These are phyloP conservation scores for Bambusicola thoracicus DNA, from an alignment of 2,113 vertebrate species.

Conservation along the genomic window DNA sequence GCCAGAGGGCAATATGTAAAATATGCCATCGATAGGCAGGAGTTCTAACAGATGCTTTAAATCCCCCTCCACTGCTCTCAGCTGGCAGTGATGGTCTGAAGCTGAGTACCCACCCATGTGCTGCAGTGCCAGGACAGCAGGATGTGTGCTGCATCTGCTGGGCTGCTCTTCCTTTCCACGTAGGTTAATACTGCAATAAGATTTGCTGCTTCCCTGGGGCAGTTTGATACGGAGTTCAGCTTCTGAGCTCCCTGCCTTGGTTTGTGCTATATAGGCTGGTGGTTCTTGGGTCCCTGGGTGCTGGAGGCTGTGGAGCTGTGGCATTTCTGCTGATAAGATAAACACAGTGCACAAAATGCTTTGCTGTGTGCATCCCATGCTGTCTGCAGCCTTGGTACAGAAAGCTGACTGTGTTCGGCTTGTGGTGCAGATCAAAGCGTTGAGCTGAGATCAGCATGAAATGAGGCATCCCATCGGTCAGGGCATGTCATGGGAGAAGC, in stretches of 20 bases:
- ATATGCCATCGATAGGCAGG: no score
- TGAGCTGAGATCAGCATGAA: not conserved
- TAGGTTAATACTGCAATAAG: fast-evolving
- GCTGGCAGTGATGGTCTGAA: not conserved
- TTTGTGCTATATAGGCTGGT: fast-evolving
- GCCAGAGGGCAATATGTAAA: not conserved
- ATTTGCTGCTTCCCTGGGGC: not conserved
- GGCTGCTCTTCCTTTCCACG: not conserved
- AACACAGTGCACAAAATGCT: not conserved
- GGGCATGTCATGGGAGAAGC: fast-evolving
- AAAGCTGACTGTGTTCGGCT: not conserved
- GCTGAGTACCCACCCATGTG: not conserved
- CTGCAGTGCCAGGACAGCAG: fast-evolving
- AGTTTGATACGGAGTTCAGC: fast-evolving
- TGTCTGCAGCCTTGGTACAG: not conserved
- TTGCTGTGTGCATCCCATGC: fast-evolving
- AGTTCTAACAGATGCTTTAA: not conserved
- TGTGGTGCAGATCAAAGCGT: not conserved
- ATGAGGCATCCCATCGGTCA: not conserved
- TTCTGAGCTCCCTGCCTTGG: not conserved
- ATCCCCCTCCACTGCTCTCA: not conserved
- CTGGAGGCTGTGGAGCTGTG: not conserved
- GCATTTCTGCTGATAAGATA: not conserved
- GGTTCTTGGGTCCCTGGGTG: fast-evolving
- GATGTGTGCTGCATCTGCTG: not conserved